Evolutionary conservation across 2,113 vertebrate species (phyloP).

Genomic region (Mirza zaza): DNA sequence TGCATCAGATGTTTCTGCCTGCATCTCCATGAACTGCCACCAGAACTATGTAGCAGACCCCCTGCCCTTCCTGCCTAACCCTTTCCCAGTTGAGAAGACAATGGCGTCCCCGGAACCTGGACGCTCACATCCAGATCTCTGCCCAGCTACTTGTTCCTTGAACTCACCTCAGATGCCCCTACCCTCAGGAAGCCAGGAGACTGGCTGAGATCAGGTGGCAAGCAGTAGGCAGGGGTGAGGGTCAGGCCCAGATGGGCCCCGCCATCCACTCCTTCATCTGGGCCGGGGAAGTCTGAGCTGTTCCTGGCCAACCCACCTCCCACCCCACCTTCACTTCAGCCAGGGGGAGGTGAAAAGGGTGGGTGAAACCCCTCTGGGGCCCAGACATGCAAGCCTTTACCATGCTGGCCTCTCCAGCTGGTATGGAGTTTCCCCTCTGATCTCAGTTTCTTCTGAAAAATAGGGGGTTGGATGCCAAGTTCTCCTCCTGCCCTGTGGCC

Average conservation of each 20-base stretch:
- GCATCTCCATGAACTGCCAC: background rate
- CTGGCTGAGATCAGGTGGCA: background rate
- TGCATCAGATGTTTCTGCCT: background rate
- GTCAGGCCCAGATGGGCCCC: background rate
- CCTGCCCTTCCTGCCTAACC: background rate
- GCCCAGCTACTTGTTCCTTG: background rate
- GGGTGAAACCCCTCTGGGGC: background rate
- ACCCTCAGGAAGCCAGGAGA: background rate
- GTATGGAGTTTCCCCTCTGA: background rate
- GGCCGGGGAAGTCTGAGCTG: background rate
- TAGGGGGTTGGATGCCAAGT: background rate
- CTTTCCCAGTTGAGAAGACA: background rate
- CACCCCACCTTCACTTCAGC: background rate
- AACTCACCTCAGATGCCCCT: background rate
- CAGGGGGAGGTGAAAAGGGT: background rate
- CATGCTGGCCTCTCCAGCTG: background rate
- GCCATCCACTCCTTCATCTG: background rate
- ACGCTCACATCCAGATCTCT: background rate
- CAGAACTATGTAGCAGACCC: background rate
- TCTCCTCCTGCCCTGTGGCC: background rate
- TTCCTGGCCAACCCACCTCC: background rate
- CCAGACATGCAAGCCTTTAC: slow-evolving; percentile 35
- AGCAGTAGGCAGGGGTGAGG: background rate
- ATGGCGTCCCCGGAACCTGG: background rate
- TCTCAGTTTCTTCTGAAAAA: slow-evolving; percentile 29